Base-by-base conservation (phyloP, 2,888 invertebrate species). In the Aleiodes testaceus region DNA sequence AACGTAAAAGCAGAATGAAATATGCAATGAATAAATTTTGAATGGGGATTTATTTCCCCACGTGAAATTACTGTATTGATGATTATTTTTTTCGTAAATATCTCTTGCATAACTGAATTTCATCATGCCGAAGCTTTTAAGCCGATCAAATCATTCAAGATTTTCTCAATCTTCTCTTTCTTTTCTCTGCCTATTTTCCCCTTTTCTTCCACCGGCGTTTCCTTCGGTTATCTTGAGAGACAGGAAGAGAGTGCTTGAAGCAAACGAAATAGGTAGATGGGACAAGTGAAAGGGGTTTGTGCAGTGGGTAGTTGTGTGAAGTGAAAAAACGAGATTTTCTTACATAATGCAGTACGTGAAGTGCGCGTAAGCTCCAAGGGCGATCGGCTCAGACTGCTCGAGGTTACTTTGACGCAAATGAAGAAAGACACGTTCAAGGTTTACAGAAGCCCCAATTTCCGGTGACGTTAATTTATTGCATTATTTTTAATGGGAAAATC, bases 101-200 rank as follows among this genome's bases (percentile, higher is more conserved):
- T 50, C 50, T 18, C 50, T n/a, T 20, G 50, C 16, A 16, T 26
- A 30, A 6, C 14, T 0, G 16, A 55, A 55, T 30, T 55, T 55
- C 30, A 55, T 55, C 30, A 36, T 16, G 11, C 16, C 9, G 44
- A 20, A 16, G 67, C 59, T 67, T 59, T 67, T 59, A 66, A 67
- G 45, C 26, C 59, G 22, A 67, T 67, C 45, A 16, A 67, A 67
- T 67, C 22, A 11, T 44, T 18, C 36, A 36, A 36, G 36, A 36
- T 14, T 50, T 18, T 36, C 22, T 50, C 30, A 44, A 44, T 67
- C 47, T 67, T 67, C 26, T 36, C 36, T 6, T 6, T 36, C 11
- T 11, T 36, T 9, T 36, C 36, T 36, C 36, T 36, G 7, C 9
- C 36, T 36, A 5, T 36, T 26, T 45, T n/a, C 16, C 26, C 12